Evolutionary conservation across 2,797 vertebrate genomes (phyloP), one percentile per base, ranked within the genome.

Genomic region (Harpagifer antarcticus): DNA sequence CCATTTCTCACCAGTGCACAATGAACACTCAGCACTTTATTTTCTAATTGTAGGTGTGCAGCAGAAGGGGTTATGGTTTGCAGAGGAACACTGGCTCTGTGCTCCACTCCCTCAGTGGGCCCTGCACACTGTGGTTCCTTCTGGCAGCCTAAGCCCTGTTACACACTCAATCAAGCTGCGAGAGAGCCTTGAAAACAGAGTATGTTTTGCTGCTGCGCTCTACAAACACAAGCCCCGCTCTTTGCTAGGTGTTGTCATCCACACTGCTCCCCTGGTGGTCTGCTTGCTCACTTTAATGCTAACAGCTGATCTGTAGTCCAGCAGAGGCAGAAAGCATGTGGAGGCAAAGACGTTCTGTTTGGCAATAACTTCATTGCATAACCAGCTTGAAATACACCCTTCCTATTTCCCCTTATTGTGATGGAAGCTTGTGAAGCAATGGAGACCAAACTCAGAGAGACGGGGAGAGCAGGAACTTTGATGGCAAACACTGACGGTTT

Each of bases 61-160:
- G 7, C 17, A 27, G 5, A 23, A 20, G 19, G 47, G 20, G 20
- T 68, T 47, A 37, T 40, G 71, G 63, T 61, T 27, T 43, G 58
- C 44, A 54, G 63, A 72, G 53, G 19, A 33, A 47, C 54, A 8
- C 17, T 72, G 55, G 44, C 49, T 76, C 63, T 63, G 68, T 77
- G 44, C 10, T 43, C 42, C 6, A 19, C 37, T 9, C 19, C 19
- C 62, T 68, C 48, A 50, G 63, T 65, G 44, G 68, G 55, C 67
- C 17, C 57, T 44, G 31, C 68, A 52, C 81, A 63, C 66, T 37
- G 16, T 52, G 71, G 57, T 76, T 66, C 86, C 47, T 88, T 88
- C 79, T 82, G 64, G 54, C 23, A 79, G 70, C 58, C 40, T 74
- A 72, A 87, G 60, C 65, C 67, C 50, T 64, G 57, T 84, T 89